These are phyloP conservation scores for Solen grandis DNA, from an alignment of 1,140 invertebrate genomes.

Conservation along the genomic window DNA sequence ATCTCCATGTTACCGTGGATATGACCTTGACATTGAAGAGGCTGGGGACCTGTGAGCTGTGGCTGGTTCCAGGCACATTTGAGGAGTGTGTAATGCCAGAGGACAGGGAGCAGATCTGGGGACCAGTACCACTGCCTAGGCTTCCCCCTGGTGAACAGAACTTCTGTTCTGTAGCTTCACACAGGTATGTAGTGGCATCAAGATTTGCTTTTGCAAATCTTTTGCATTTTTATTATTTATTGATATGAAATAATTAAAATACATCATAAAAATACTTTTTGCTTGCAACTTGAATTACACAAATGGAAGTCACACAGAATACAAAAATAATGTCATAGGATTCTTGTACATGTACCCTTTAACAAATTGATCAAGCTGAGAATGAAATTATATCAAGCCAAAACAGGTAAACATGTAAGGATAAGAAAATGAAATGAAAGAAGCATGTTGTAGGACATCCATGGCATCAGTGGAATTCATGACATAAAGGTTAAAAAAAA, in stretches of 20 bases:
- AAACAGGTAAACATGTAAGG: too few species aligned
- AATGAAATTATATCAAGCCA: neutral
- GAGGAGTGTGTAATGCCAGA: conserved; percentile 76
- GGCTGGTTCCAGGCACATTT: conserved; percentile 62
- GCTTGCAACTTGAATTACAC: too few species aligned
- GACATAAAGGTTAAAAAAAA: too few species aligned
- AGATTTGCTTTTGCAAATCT: neutral
- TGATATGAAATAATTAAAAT: too few species aligned
- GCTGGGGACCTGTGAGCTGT: conserved; percentile 57
- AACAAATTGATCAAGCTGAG: too few species aligned
- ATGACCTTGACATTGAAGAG: conserved; percentile 34
- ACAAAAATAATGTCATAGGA: neutral
- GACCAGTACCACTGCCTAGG: conserved; percentile 72
- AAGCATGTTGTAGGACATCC: too few species aligned
- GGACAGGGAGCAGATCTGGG: conserved; percentile 75
- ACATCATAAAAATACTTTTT: too few species aligned
- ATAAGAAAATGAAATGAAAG: too few species aligned
- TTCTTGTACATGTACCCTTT: neutral
- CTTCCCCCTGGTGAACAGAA: conserved; percentile 72
- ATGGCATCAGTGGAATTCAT: too few species aligned
- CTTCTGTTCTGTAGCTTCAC: conserved; percentile 76
- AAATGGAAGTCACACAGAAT: too few species aligned
- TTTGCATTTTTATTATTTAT: neutral
- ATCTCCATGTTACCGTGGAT: neutral
- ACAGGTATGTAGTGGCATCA: conserved; percentile 67